Base-by-base conservation (phyloP, 2,113 vertebrate genomes). In the Helogale parvula region DNA sequence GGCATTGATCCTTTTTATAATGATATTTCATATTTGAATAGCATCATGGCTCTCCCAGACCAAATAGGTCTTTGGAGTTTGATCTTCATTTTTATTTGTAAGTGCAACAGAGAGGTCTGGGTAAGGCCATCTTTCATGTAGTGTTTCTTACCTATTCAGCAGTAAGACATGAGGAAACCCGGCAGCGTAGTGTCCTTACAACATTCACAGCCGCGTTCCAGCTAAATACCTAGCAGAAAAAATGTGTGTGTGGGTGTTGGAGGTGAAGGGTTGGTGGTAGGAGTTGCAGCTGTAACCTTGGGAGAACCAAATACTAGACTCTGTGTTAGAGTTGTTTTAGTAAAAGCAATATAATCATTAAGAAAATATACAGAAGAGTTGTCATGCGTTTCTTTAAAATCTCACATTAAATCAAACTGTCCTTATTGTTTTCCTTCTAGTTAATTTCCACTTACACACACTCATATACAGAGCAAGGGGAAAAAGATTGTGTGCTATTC, bases 111-210 rank as follows among this genome's bases (percentile, higher is more conserved):
- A 97, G 88, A 88, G 57, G 69, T 88, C 74, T 90, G 83, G 92
- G 91, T 96, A 60, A 97, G 96, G n/a, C 41, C 71, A 50, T 16
- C 4, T 60, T 94, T 92, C 54, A 33, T 47, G 92, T 63, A 74
- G 95, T 92, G 38, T 97, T 94, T 95, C 88, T 95, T 90, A 94
- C 87, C 74, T 95, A 25, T 92, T 98, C 93, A 95, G 83, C 96
- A 93, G 54, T 2, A 72, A 96, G 98, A 97, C 97, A 97, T 88
- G 97, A 98, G 98, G 98, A 98, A 96, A 17, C 12, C 47, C 21
- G 65, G 57, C 96, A 88, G 97, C 87, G 86, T 81, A 85, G 83
- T 74, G 79, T 96, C 95, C 65, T 97, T 96, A 88, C 83, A 95
- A 93, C 79, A 91, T 52, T 29, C 19, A 5, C 14, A 12, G 29